Percentiles rank a stretch among this genome's conserved stretches.
Evolutionary conservation across 2,888 invertebrate species (phyloP).

Genomic region (Dolichopus griseipennis): DNA sequence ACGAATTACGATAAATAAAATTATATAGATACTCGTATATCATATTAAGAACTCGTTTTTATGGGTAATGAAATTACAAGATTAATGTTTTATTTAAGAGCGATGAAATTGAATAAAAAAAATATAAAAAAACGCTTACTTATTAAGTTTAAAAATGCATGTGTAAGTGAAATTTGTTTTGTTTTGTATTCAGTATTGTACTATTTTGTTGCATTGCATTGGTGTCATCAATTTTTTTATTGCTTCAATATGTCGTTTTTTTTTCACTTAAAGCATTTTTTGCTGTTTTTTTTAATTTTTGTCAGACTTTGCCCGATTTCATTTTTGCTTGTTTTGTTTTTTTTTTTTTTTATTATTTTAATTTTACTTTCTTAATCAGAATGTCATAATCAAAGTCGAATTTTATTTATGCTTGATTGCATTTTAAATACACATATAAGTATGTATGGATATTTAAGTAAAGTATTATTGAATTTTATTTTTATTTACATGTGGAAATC

Average conservation of each 20-base stretch:
- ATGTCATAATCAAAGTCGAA: constrained; percentile 3
- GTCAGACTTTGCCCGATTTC: not conserved
- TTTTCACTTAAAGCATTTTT: not conserved
- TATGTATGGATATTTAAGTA: not conserved
- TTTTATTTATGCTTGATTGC: not conserved
- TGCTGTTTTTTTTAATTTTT: not conserved
- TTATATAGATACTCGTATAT: too few relatives aligned
- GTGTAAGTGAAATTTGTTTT: not conserved
- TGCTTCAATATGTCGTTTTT: not conserved
- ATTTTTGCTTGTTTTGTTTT: not conserved
- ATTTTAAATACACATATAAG: not conserved
- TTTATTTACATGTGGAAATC: too few relatives aligned
- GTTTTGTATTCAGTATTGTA: too few relatives aligned
- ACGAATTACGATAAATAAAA: too few relatives aligned
- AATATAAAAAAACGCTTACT: not conserved
- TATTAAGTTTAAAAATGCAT: not conserved
- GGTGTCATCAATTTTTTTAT: not conserved
- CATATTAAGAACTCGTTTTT: too few relatives aligned
- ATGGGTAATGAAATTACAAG: too few relatives aligned
- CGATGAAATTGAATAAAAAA: too few relatives aligned
- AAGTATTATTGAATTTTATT: too few relatives aligned
- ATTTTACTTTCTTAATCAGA: not conserved
- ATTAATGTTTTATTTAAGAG: too few relatives aligned
- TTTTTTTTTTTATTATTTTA: not conserved
- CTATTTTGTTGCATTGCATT: not conserved